Base-by-base conservation (phyloP, 2,797 vertebrate genomes). In the Anomalospiza imberbis region DNA sequence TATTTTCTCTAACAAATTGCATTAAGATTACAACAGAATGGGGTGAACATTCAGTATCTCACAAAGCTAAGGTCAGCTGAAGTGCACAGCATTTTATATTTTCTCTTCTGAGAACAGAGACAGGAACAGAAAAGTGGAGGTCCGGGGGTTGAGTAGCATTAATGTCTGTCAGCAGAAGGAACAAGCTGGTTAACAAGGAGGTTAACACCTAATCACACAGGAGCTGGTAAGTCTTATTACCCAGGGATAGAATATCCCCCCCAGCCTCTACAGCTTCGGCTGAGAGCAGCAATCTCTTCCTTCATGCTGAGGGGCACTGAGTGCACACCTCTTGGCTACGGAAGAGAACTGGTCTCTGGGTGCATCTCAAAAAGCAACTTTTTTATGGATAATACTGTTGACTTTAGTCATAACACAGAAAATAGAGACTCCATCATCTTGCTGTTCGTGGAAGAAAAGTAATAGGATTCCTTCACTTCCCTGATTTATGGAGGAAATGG, bases 1-100 rank as follows among this genome's bases (percentile, higher is more conserved):
- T 93, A 42, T 92, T 94, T 93, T 78, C 62, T 80, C 71, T 75
- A 63, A 70, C 19, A 91, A 92, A 93, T 78, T 91, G 82, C 62
- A 81, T 89, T 92, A 94, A 74, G 73, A 77, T 93, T 89, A 77
- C 72, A 83, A 65, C n/a, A 90, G 88, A 66, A 81, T 2, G 17
- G 32, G 26, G 40, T 86, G 65, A 94, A 38, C 77, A 21, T 75
- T 70, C 65, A 82, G 54, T 85, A 72, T 66, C 72, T 95, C 42
- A 70, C 65, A 71, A 68, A 95, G 79, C n/a, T 82, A 83, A 91
- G 87, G 91, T 95, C 95, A 94, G 86, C 55, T 94, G 71, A 91
- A 93, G 79, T 80, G 54, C 85, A 65, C 48, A 36, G 42, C 48
- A 76, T 82, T 96, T 94, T 87, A 10, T 93, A 88, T 87, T 94